A percentile compares a stretch with the other conserved stretches of the same genome.
Evolutionary conservation across 2,888 invertebrate genomes (phyloP).

Genomic region (Dynastes tityus): DNA sequence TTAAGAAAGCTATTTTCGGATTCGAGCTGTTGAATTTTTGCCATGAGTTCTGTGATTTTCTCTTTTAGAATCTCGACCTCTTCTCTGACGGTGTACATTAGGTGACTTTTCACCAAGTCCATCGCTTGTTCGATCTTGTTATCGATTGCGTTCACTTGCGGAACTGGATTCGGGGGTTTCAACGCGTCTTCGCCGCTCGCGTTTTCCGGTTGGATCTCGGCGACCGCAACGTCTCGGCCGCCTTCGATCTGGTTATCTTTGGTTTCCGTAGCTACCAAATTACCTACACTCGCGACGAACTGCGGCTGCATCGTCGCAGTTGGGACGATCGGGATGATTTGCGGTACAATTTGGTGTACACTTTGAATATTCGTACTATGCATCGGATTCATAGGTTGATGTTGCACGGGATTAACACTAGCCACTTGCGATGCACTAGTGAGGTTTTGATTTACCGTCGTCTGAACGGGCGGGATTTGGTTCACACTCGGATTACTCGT

Average conservation of each 20-base stretch:
- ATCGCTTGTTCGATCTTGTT: conserved; percentile 88
- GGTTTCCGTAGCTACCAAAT: conserved; percentile 62
- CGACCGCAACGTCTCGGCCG: conserved; percentile 35
- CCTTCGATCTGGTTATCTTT: conserved; percentile 54
- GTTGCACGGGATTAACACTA: conserved; percentile 30
- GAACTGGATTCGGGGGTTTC: conserved; percentile 64
- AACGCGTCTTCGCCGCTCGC: conserved; percentile 54
- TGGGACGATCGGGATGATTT: conserved; percentile 53
- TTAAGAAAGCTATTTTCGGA: conserved; percentile 80
- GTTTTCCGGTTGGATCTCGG: conserved; percentile 43
- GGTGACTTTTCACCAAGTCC: conserved; percentile 85
- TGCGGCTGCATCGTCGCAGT: conserved; percentile 60
- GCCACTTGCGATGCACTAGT: conserved; percentile 51
- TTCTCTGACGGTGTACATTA: conserved; percentile 85
- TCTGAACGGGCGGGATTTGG: conserved; percentile 42
- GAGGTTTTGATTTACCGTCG: conserved; percentile 42
- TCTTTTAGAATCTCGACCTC: conserved; percentile 85
- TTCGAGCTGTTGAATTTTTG: conserved; percentile 80
- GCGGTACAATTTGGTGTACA: conserved; percentile 52
- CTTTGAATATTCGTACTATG: conserved; percentile 42
- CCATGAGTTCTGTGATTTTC: conserved; percentile 82
- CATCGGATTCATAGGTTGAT: conserved; percentile 36
- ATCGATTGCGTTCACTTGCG: conserved; percentile 78
- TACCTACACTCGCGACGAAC: conserved; percentile 67
- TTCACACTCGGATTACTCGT: conserved; percentile 44